Base-by-base conservation (phyloP, 2,888 invertebrate species). In the Epinotia nisella region DNA sequence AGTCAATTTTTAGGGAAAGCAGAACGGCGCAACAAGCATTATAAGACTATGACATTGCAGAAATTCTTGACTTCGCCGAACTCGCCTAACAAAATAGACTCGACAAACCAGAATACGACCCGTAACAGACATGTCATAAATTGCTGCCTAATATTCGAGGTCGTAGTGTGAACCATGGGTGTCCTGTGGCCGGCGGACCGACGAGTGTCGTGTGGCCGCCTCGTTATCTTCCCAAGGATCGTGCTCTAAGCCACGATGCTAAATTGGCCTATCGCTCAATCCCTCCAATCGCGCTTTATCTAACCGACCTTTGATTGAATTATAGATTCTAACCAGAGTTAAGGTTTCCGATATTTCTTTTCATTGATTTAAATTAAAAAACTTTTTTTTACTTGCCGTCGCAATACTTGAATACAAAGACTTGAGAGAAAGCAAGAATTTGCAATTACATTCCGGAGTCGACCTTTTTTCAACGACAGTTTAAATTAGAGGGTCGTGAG, bases 161-260 rank as follows among this genome's bases (percentile, higher is more conserved):
- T 61, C 53, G 41, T 17, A 53, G 49, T 15, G 45, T 53, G 21
- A 15, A 55, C 61, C 24, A 56, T 49, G 56, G 61, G 55, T 35
- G 49, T 72, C 60, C 21, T 45, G 58, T 53, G 53, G 24, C 53
- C 35, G 19, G 55, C 29, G 51, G 45, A 41, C 35, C n/a, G 24
- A 53, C 78, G 77, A 82, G 83, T 82, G 82, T 87, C 86, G 77
- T 82, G 84, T 87, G 83, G 79, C 86, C 79, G 79, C 83, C 87
- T 90, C 86, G 87, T 90, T 90, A 89, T 80, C 70, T 61, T 74
- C 73, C 89, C 88, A 89, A 85, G 82, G 85, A 89, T 89, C 80
- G 75, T 75, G 75, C 77, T 56, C 74, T 59, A 21, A 35, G 65
- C 24, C 69, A 71, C 71, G 64, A 59, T 67, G 74, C 74, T 77